Evolutionary conservation across 2,888 invertebrate species (phyloP).

Genomic region (Xestia sexstrigata): DNA sequence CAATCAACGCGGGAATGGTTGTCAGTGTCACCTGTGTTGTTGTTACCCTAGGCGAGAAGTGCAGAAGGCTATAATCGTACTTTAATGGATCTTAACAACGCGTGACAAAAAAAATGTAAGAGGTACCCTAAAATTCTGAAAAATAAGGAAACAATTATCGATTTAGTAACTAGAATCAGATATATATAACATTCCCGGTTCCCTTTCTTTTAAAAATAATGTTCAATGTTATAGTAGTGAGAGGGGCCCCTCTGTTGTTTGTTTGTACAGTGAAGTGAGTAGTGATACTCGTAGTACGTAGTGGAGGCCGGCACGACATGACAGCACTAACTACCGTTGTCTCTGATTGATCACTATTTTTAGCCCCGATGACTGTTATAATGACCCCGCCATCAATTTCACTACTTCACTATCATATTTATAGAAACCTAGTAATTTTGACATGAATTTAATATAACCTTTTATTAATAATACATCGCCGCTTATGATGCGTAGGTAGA

Average conservation of each 20-base stretch:
- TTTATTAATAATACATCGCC: background rate
- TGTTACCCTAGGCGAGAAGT: background rate
- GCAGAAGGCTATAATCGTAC: background rate
- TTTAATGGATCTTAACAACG: background rate
- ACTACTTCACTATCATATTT: conserved; percentile 17
- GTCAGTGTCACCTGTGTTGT: background rate
- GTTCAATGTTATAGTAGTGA: background rate
- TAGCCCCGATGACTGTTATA: conserved; percentile 26
- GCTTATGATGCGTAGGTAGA: background rate
- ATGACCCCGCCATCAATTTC: conserved; percentile 27
- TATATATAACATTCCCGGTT: background rate
- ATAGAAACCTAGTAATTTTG: background rate
- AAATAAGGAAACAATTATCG: background rate
- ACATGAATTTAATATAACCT: background rate
- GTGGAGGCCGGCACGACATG: conserved; percentile 20
- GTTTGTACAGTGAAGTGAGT: background rate
- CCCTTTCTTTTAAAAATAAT: background rate
- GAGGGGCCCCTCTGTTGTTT: conserved; percentile 8
- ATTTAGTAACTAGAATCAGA: background rate
- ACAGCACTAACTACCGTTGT: conserved; percentile 20
- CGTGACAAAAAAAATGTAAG: background rate
- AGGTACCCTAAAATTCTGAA: background rate
- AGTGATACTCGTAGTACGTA: background rate
- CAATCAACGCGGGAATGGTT: conserved; percentile 7
- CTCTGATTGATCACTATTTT: conserved; percentile 49